Conservation (phyloP, 2,797 vertebrate genomes). For the Alfaro cultratus region DNA sequence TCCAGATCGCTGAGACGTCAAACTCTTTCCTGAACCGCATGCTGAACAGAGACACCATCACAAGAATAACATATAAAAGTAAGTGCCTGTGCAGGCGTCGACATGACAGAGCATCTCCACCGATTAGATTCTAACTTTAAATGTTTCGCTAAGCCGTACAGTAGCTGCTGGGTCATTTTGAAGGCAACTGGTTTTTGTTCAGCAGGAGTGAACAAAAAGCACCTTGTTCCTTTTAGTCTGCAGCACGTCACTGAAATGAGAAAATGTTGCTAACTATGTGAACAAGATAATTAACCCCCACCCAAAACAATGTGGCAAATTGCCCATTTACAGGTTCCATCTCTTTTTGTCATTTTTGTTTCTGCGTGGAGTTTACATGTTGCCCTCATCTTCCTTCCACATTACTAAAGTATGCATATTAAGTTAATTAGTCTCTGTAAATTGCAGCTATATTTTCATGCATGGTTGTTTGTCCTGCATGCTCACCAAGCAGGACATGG, state of each 20-base stretch:
- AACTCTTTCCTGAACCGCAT: constrained; percentile 98
- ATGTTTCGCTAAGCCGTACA: background rate
- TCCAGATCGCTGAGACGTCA: constrained; percentile 95
- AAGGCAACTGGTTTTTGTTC: background rate
- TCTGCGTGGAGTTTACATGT: background rate
- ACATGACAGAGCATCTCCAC: background rate
- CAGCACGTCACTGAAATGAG: background rate
- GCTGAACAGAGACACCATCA: constrained; percentile 99
- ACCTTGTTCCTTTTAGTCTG: background rate
- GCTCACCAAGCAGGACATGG: background rate
- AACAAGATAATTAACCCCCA: background rate
- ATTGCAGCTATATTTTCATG: background rate
- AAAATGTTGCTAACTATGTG: background rate
- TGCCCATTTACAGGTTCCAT: background rate
- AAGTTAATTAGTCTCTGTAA: background rate
- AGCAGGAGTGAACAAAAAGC: background rate
- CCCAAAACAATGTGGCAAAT: background rate
- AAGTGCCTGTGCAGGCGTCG: constrained; percentile 70
- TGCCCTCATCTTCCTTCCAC: background rate
- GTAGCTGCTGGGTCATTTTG: background rate
- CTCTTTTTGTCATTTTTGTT: background rate
- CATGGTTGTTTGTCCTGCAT: background rate
- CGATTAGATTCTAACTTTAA: background rate
- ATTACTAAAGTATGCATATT: background rate
- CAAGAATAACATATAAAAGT: constrained; percentile 99